phyloP scores from a whole-genome alignment of 2,888 invertebrate genomes.

The Philaethria dido region DNA sequence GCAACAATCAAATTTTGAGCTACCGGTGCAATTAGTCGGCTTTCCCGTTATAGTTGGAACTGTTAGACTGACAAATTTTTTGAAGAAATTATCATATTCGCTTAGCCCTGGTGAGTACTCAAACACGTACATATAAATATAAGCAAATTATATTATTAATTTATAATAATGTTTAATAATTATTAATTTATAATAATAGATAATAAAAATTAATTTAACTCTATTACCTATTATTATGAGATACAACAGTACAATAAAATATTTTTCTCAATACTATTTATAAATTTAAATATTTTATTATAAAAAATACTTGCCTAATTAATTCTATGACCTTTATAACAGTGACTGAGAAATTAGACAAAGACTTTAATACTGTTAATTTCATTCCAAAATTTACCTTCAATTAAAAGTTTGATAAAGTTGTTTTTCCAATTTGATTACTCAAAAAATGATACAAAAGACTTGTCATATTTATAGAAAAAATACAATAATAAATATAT shows the following conservation, averaged over 20 bases:
- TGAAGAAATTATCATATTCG: conserved; percentile 92
- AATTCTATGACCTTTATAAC: background rate
- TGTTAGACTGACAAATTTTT: conserved; percentile 91
- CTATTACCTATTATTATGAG: no score
- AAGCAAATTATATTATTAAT: no score
- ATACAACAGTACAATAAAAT: background rate
- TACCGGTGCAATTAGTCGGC: conserved; percentile 93
- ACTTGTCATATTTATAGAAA: no score
- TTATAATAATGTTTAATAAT: no score
- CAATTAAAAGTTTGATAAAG: background rate
- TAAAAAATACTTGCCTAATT: background rate
- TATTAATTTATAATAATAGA: no score
- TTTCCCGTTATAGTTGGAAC: conserved; percentile 92
- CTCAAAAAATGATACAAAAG: no score
- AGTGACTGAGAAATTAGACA: background rate
- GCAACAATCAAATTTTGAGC: conserved; percentile 84
- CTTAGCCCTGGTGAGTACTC: conserved; percentile 88
- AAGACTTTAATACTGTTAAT: background rate
- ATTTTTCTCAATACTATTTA: background rate
- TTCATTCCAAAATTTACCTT: background rate
- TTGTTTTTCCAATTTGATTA: no score
- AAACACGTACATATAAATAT: background rate
- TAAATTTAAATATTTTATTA: background rate
- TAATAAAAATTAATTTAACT: no score
- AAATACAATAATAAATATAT: no score